Evolutionary conservation across 2,113 vertebrate genomes (phyloP).

Genomic region (Phalacrocorax brasilianus): DNA sequence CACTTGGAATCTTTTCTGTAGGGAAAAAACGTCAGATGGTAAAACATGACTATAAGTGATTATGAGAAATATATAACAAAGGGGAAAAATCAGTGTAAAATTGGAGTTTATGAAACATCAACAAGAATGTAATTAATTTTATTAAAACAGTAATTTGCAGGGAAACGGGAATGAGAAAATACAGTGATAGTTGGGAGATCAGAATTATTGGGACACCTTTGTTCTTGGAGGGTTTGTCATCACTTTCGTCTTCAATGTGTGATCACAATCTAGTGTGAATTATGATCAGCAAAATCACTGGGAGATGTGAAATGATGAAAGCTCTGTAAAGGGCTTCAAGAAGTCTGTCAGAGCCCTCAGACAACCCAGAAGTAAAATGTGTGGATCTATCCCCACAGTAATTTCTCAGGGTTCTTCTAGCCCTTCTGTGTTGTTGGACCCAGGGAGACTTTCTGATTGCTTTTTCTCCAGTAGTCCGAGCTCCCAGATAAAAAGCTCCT

Average conservation of each 20-base stretch:
- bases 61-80: neutral
- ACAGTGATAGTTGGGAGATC: neutral
- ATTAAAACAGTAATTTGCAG: neutral
- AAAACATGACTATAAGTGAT: neutral
- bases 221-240: neutral
- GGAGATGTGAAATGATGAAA: neutral
- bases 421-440: neutral
- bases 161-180: neutral
- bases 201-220: neutral
- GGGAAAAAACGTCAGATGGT: neutral
- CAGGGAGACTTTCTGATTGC: neutral
- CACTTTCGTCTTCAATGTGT: neutral
- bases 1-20: neutral
- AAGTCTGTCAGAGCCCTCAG: neutral
- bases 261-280: neutral
- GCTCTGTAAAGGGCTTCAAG: neutral
- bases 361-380: neutral
- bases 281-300: neutral
- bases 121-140: neutral
- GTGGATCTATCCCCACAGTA: neutral
- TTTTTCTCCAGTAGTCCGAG: neutral
- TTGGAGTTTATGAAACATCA: neutral
- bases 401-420: neutral
- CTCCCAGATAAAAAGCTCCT: neutral
- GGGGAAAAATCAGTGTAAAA: neutral